Percentiles rank a stretch among this genome's conserved stretches.
Conservation (phyloP, 2,113 vertebrate genomes). For the Nanorana parkeri region DNA sequence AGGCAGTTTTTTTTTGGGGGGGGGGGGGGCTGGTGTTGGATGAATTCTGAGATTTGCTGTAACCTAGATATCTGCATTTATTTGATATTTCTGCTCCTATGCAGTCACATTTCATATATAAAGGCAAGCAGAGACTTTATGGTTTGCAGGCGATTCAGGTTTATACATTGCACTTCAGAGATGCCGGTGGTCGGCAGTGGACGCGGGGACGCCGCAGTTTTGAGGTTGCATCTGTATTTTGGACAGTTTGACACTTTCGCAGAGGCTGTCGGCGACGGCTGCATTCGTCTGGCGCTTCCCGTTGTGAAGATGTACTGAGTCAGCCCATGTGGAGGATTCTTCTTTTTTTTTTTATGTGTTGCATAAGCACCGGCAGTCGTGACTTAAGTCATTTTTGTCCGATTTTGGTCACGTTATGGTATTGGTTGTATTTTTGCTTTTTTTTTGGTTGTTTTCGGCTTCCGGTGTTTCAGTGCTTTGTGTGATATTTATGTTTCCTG, state of each 20-base stretch:
- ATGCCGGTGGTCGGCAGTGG: not conserved
- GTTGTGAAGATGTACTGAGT: not conserved
- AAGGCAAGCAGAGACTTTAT: not conserved
- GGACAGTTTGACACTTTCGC: not conserved
- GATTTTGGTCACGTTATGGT: too few species aligned
- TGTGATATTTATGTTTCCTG: too few species aligned
- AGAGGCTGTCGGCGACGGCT: not conserved
- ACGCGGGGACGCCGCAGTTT: not conserved
- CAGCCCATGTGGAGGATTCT: not conserved
- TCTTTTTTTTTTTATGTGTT: not conserved
- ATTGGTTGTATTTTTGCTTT: too few species aligned
- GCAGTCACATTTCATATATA: not conserved
- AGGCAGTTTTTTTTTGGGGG: not conserved
- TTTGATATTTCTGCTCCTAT: not conserved
- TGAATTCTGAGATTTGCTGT: not conserved
- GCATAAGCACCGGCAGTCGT: slow-evolving; percentile 3
- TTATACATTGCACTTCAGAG: not conserved
- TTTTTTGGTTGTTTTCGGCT: too few species aligned
- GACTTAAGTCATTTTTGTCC: too few species aligned
- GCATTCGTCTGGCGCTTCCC: slow-evolving; percentile 2
- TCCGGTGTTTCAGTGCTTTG: too few species aligned
- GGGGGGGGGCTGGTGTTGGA: too few species aligned
- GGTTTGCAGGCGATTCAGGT: not conserved
- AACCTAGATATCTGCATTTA: not conserved
- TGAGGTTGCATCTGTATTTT: not conserved